phyloP scores from a whole-genome alignment of 2,888 invertebrate species.

The Hermodice carunculata region DNA sequence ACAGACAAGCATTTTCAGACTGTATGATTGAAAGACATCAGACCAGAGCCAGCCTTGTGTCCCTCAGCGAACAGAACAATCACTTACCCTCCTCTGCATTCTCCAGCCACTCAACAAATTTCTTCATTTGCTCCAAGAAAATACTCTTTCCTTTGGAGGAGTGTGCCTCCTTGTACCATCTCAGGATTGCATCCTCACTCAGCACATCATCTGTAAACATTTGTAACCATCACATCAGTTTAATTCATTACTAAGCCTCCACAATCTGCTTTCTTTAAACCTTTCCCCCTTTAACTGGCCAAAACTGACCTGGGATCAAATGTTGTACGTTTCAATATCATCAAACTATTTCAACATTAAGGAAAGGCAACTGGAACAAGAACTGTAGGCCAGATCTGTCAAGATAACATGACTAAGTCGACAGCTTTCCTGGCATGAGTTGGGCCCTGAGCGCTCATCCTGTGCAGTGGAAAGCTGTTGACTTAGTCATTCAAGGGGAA shows the following conservation, averaged over 20 bases:
- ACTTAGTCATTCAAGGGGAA: no score
- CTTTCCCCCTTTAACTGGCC: background rate
- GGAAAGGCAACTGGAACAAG: no score
- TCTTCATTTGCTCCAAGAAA: slow-evolving; percentile 98
- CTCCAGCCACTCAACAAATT: slow-evolving; percentile 97
- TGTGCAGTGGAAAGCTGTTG: no score
- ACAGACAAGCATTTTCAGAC: no score
- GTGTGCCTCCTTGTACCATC: slow-evolving; percentile 96
- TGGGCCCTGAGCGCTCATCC: no score
- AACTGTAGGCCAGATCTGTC: no score
- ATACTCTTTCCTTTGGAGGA: slow-evolving; percentile 96
- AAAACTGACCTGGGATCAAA: background rate
- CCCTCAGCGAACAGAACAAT: no score
- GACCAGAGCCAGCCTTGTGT: no score
- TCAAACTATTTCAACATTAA: background rate
- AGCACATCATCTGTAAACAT: slow-evolving; percentile 82
- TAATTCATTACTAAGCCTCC: background rate
- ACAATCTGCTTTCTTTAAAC: background rate
- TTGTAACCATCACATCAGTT: background rate
- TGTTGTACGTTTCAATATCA: background rate
- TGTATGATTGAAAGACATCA: no score
- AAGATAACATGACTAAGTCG: no score
- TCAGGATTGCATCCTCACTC: slow-evolving; percentile 93
- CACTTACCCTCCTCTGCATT: slow-evolving; percentile 97
- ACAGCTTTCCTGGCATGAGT: no score